Conservation (phyloP, 2,113 vertebrate genomes). For the Menidia beryllina region DNA sequence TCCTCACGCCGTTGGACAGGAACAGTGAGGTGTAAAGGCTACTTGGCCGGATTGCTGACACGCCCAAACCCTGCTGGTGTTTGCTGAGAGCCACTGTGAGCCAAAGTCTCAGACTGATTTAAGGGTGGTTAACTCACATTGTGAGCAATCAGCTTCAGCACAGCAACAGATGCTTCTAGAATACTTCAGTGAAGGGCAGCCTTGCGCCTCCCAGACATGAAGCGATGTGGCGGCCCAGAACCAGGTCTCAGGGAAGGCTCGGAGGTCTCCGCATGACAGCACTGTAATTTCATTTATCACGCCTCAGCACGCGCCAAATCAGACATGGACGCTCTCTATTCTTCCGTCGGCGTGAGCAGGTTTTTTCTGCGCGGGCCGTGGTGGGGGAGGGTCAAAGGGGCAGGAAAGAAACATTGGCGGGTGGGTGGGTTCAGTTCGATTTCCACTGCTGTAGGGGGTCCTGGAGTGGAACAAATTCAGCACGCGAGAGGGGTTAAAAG, state of each 20-base stretch:
- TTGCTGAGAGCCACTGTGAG: background rate
- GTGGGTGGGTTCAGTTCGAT: conserved; percentile 33
- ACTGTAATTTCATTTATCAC: conserved; percentile 68
- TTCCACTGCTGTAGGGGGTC: conserved; percentile 39
- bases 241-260: conserved; percentile 36
- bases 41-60: conserved; percentile 12
- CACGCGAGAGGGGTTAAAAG: conserved; percentile 23
- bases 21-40: conserved; percentile 7
- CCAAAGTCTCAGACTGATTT: background rate
- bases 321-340: conserved; percentile 56
- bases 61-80: background rate
- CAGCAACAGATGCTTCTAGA: conserved; percentile 54
- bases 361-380: background rate
- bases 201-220: conserved; percentile 19
- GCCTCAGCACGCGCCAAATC: conserved; percentile 64
- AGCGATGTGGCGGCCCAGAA: conserved; percentile 5
- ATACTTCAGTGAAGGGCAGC: conserved; percentile 13
- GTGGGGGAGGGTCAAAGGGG: conserved; percentile 27
- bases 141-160: conserved; percentile 19
- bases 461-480: conserved; percentile 62
- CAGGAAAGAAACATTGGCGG: conserved; percentile 11
- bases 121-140: background rate
- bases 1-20: conserved; percentile 40
- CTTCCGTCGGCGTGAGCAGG: conserved; percentile 27
- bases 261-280: conserved; percentile 56